Conservation (phyloP, 2,888 invertebrate species). For the Calameuta pallipes region DNA sequence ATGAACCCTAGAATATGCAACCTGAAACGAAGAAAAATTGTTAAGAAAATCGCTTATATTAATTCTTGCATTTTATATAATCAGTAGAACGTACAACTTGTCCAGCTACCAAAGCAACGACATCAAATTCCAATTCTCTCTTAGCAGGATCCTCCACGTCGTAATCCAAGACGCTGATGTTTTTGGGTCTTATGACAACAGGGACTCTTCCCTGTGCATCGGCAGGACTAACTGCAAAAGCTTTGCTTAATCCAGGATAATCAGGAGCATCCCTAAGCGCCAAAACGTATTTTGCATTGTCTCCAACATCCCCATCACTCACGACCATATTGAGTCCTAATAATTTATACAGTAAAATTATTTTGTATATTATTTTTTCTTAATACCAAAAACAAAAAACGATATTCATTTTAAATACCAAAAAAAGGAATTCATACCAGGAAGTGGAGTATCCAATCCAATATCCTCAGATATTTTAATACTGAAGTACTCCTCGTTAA, state of each 20-base stretch:
- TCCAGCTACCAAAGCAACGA: constrained; percentile 72
- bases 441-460: constrained; percentile 75
- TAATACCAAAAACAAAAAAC: not conserved
- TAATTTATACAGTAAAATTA: not conserved
- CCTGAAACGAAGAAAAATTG: constrained; percentile 48
- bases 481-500: constrained; percentile 75
- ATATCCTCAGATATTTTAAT: constrained; percentile 83
- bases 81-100: constrained; percentile 55
- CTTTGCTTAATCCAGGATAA: constrained; percentile 57
- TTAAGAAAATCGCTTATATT: not conserved
- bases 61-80: not conserved
- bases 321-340: constrained; percentile 79
- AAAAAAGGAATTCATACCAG: constrained; percentile 53
- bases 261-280: constrained; percentile 70
- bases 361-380: not conserved
- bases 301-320: constrained; percentile 79
- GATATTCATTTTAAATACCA: not conserved
- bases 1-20: constrained; percentile 72
- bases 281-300: constrained; percentile 78
- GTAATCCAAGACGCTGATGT: constrained; percentile 77
- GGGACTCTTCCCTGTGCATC: constrained; percentile 80
- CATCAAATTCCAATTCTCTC: constrained; percentile 75
- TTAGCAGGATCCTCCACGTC: constrained; percentile 74
- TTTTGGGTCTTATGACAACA: constrained; percentile 77
- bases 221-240: constrained; percentile 72